Evolutionary conservation across 2,888 invertebrate genomes (phyloP).

Genomic region (Nezara viridula): DNA sequence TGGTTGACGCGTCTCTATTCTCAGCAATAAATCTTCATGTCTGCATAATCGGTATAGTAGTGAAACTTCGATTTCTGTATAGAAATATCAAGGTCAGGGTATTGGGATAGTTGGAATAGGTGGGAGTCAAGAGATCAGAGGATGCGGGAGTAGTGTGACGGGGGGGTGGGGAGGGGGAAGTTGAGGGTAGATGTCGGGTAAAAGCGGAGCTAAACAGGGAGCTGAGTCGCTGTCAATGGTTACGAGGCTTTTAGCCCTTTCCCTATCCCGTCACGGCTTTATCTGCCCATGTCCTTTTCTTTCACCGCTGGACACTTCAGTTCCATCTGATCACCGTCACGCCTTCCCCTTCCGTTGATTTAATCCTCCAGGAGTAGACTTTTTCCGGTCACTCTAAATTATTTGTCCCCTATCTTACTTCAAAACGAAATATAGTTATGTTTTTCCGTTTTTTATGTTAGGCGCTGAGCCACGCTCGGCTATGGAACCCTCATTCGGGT

Average conservation of each 20-base stretch:
- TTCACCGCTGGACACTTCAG: slow-evolving; percentile 18
- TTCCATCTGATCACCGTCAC: background rate
- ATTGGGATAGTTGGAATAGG: background rate
- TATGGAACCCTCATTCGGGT: too few species aligned
- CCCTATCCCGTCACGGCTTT: slow-evolving; percentile 24
- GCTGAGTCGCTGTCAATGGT: slow-evolving; percentile 21
- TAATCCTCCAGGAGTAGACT: background rate
- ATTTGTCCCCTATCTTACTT: background rate
- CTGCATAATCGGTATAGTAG: background rate
- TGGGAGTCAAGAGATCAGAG: background rate
- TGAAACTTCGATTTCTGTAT: background rate
- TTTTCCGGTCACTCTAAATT: background rate
- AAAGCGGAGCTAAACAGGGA: background rate
- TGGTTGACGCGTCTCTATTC: too few species aligned
- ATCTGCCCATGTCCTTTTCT: background rate
- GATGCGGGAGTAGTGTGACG: too few species aligned
- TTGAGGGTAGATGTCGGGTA: background rate
- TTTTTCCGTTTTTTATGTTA: too few species aligned
- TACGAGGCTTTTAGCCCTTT: background rate
- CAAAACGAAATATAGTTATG: background rate
- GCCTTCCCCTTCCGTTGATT: background rate
- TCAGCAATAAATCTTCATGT: too few species aligned
- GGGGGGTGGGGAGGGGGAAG: background rate
- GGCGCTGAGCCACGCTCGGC: too few species aligned
- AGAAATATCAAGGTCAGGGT: background rate